Conservation (phyloP, 2,113 vertebrate genomes). For the Alaudala cheleensis region DNA sequence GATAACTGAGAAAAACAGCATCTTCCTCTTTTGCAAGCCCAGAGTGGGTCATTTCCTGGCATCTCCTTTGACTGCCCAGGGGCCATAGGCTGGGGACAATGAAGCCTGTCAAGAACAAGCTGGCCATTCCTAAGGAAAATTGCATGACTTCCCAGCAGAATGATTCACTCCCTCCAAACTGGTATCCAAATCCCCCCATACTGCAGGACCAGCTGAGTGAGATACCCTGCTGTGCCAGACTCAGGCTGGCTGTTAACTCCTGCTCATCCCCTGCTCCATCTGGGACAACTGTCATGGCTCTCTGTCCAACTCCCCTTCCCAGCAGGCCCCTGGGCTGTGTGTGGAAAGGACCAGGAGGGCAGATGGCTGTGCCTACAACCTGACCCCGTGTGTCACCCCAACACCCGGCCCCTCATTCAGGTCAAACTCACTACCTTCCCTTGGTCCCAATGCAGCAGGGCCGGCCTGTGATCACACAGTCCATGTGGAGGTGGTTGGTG, state of each 20-base stretch:
- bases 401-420: neutral
- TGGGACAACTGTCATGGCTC: neutral
- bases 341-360: neutral
- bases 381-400: neutral
- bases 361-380: neutral
- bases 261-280: neutral
- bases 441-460: conserved; percentile 99
- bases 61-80: neutral
- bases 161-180: neutral
- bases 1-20: neutral
- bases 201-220: neutral
- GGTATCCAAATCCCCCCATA: neutral
- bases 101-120: neutral
- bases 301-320: neutral
- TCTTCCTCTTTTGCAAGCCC: neutral
- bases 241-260: neutral
- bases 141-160: neutral
- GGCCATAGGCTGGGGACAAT: neutral
- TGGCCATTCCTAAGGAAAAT: neutral
- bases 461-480: conserved; percentile 93
- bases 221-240: neutral
- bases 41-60: neutral
- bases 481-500: conserved; percentile 96
- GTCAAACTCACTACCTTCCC: conserved; percentile 83
- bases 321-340: neutral